phyloP scores from a whole-genome alignment of 2,797 vertebrate species.

The Phalloptychus januarius region DNA sequence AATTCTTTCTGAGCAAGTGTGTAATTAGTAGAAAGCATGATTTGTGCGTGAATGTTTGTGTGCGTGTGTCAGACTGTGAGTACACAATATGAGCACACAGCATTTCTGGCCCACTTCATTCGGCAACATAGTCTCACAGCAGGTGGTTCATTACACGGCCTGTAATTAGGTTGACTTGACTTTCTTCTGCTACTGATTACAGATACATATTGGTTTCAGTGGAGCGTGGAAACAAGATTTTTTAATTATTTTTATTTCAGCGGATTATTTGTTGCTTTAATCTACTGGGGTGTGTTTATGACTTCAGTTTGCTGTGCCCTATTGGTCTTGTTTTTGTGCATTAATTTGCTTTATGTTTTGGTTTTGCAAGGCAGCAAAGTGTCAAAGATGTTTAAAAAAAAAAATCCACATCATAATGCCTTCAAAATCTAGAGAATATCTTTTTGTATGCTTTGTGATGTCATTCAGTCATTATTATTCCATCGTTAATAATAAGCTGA shows the following conservation, averaged over 20 bases:
- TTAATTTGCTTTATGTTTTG: constrained; percentile 24
- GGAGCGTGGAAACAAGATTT: constrained; percentile 50
- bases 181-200: constrained; percentile 71
- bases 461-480: neutral
- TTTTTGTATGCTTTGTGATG: neutral
- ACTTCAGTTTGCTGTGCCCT: constrained; percentile 11
- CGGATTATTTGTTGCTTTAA: constrained; percentile 46
- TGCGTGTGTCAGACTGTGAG: constrained; percentile 2
- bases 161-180: constrained; percentile 75
- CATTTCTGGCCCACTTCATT: constrained; percentile 57
- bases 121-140: constrained; percentile 61
- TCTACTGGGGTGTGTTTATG: constrained; percentile 14
- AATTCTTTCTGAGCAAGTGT: constrained; percentile 32
- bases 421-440: neutral
- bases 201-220: constrained; percentile 71
- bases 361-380: constrained; percentile 21
- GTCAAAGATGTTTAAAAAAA: constrained; percentile 17
- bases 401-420: constrained; percentile 25
- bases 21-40: constrained; percentile 32
- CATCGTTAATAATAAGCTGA: neutral
- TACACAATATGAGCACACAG: constrained; percentile 40
- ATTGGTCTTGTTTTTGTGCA: constrained; percentile 16
- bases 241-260: constrained; percentile 46
- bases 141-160: constrained; percentile 73
- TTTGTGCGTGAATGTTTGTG: constrained; percentile 9